phyloP scores from a whole-genome alignment of 2,113 vertebrate genomes.

The Gobio gobio region DNA sequence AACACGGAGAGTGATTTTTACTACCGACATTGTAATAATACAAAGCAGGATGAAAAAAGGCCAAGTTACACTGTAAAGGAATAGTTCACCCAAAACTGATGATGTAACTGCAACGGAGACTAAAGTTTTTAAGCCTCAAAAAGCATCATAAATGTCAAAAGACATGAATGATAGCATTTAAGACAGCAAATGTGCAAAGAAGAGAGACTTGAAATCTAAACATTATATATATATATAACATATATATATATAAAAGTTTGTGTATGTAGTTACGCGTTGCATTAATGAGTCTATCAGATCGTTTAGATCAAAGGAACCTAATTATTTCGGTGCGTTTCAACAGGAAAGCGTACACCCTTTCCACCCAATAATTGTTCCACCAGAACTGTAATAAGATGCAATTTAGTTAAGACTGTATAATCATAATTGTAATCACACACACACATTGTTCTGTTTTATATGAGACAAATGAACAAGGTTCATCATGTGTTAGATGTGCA shows the following conservation, averaged over 20 bases:
- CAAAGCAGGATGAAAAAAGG: too few species aligned
- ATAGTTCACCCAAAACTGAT: not conserved
- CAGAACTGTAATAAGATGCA: not conserved
- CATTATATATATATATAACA: too few species aligned
- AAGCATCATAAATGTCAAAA: not conserved
- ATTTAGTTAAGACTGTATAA: constrained; percentile 12
- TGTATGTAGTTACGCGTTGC: not conserved
- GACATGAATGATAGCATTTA: not conserved
- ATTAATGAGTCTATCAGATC: not conserved
- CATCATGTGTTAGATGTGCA: not conserved
- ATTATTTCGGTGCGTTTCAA: constrained; percentile 9
- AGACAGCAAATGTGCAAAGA: not conserved
- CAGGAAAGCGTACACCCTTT: not conserved
- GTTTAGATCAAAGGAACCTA: constrained; percentile 24
- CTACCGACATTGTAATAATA: too few species aligned
- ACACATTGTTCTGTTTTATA: constrained; percentile 30
- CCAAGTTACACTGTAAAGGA: not conserved
- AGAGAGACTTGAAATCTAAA: not conserved
- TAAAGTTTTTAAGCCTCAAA: not conserved
- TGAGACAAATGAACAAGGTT: not conserved
- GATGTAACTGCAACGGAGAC: not conserved
- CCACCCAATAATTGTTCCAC: not conserved
- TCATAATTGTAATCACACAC: constrained; percentile 23
- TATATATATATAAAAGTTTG: not conserved
- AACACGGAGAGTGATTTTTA: too few species aligned